Evolutionary conservation across 2,113 vertebrate genomes (phyloP).

Genomic region (Eublepharis macularius): DNA sequence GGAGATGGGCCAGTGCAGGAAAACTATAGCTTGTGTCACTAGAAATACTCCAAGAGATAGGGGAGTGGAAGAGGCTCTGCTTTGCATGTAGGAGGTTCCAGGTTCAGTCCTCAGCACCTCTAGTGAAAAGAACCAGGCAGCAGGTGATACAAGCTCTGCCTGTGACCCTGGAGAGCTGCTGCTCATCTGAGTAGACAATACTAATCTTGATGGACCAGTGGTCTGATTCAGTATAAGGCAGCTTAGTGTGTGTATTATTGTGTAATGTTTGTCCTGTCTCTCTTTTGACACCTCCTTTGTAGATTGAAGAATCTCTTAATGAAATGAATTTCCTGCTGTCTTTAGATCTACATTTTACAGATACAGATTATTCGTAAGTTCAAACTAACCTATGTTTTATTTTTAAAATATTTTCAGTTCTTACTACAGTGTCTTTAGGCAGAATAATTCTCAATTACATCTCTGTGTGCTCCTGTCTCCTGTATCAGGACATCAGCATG

Average conservation of each 20-base stretch:
- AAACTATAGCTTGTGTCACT: slow-evolving; percentile 30
- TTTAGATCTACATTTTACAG: slow-evolving; percentile 95
- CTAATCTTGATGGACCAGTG: no score
- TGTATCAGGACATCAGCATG: no score
- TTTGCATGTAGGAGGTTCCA: no score
- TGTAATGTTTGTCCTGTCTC: slow-evolving; percentile 21
- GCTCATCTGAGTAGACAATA: no score
- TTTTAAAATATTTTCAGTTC: background rate
- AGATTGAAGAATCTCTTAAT: slow-evolving; percentile 96
- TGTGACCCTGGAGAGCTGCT: no score
- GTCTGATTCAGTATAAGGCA: no score
- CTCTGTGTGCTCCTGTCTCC: background rate
- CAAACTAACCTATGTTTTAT: slow-evolving; percentile 31
- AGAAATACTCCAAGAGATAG: no score
- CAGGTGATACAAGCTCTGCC: no score
- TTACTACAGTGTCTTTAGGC: background rate
- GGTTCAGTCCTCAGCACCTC: no score
- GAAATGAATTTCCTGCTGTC: slow-evolving; percentile 94
- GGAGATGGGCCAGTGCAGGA: background rate
- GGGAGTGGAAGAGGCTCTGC: no score
- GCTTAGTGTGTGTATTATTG: no score
- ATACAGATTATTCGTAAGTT: slow-evolving; percentile 98
- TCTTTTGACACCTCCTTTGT: slow-evolving; percentile 64
- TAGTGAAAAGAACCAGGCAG: no score
- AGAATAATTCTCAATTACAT: background rate